Evolutionary conservation across 1,140 invertebrate species (phyloP), one percentile per base, ranked within the genome.

Genomic region (Ceratosolen fusciceps): DNA sequence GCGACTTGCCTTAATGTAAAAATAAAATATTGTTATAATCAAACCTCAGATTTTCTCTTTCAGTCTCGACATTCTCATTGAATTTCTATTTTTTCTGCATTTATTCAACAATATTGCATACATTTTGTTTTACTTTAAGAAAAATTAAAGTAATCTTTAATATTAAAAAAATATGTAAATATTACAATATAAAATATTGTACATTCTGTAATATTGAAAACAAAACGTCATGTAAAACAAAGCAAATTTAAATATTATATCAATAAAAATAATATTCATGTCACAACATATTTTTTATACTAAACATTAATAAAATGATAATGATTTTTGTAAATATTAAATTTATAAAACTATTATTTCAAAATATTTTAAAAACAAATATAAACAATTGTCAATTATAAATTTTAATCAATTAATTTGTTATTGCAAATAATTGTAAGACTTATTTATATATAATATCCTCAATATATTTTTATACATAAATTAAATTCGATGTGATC

Each of bases 1-100:
- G 74, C 34, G 62, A 68, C 62, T n/a, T 68, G 60, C 74, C 62
- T 68, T 49, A 4, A 56, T 65, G 58, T 43, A 68, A 77, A 52
- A 68, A 77, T 77, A 54, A 68, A 16, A 74, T 9, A 37, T 77
- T n/a, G n/a, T n/a, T 49, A 52, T 34, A 65, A 75, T 75, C 16
- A 75, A 75, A 39, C 49, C 39, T 37, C 39, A 24, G 43, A 14
- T 76, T 76, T 31, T 76, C 21, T 67, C 49, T 60, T 43, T 74
- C 72, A 74, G 72, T 74, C 72, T 74, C 56, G 72, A 47, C 72
- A 34, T 74, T 74, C 72, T 74, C 72, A 24, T n/a, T 29, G 2
- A 47, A 14, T 60, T 29, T 43, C 2, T 29, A 60, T 62, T 19
- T 74, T 74, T 74, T 74, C 47, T 39, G 52, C 19, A 56, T 68